Percentiles rank a stretch among this genome's conserved stretches.
Conservation (phyloP, 2,888 invertebrate genomes). For the Leptarthrus brevirostris region DNA sequence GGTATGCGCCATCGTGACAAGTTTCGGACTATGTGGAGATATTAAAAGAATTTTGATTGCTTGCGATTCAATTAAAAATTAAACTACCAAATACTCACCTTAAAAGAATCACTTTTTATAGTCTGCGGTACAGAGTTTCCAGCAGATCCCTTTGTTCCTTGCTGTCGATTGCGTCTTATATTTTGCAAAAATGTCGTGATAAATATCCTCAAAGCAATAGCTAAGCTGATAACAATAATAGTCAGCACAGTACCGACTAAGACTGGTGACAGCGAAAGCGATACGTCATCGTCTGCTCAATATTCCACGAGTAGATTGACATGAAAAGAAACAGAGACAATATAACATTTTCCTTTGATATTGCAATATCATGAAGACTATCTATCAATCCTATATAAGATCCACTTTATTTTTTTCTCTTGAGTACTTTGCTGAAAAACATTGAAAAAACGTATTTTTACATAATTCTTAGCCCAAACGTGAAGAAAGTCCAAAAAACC, state of each 20-base stretch:
- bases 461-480: no score
- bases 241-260: constrained; percentile 67
- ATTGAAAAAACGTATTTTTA: no score
- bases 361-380: not conserved
- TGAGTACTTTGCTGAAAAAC: no score
- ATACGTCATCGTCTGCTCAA: constrained; percentile 63
- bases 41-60: no score
- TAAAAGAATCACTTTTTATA: constrained; percentile 62
- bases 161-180: constrained; percentile 65
- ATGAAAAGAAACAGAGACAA: not conserved
- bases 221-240: constrained; percentile 66
- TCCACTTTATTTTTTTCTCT: not conserved
- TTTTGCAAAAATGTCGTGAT: constrained; percentile 66
- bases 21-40: no score
- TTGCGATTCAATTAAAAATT: no score
- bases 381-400: not conserved
- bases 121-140: constrained; percentile 62
- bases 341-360: not conserved
- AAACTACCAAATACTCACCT: no score
- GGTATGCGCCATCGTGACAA: no score
- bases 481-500: no score
- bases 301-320: not conserved
- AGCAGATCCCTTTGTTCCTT: constrained; percentile 63
- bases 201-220: constrained; percentile 66
- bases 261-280: constrained; percentile 65